A percentile compares a stretch with the other conserved stretches of the same genome.
These are phyloP conservation scores for Rhynchophorus ferrugineus DNA, from an alignment of 1,140 invertebrate species.

Conservation along the genomic window DNA sequence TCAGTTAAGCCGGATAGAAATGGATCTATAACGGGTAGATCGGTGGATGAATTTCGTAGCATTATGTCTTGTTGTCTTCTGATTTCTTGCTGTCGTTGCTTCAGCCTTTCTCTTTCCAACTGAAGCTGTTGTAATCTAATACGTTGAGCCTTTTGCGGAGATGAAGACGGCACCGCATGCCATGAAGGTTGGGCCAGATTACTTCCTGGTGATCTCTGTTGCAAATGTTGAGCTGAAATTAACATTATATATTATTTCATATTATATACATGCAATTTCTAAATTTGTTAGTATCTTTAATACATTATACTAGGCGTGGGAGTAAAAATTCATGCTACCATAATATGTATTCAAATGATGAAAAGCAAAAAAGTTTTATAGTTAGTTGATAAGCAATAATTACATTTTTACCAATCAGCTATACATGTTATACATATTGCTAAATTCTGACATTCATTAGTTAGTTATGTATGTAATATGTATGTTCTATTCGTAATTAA, in stretches of 20 bases:
- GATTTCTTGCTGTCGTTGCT: conserved; percentile 83
- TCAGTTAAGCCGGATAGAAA: conserved; percentile 74
- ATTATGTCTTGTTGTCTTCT: conserved; percentile 70
- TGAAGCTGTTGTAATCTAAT: conserved; percentile 74
- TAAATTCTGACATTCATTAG: too few relatives aligned
- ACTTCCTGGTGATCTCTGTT: conserved; percentile 32
- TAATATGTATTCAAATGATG: too few relatives aligned
- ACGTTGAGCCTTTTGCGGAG: conserved; percentile 69
- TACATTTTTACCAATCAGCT: too few relatives aligned
- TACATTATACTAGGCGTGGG: too few relatives aligned
- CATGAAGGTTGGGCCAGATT: conserved; percentile 42
- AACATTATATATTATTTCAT: neutral
- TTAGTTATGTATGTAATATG: too few relatives aligned
- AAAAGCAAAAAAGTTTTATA: too few relatives aligned
- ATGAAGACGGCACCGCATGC: conserved; percentile 41
- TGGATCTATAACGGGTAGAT: conserved; percentile 61
- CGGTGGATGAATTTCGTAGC: conserved; percentile 53
- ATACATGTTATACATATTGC: too few relatives aligned
- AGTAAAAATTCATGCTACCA: too few relatives aligned
- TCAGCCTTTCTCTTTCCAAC: conserved; percentile 77
- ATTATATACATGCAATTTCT: neutral
- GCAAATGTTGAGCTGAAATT: conserved; percentile 33
- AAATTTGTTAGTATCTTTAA: too few relatives aligned
- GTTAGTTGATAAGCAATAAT: too few relatives aligned
- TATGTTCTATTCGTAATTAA: too few relatives aligned